Conservation (phyloP, 2,113 vertebrate species). For the Myxocyprinus asiaticus region DNA sequence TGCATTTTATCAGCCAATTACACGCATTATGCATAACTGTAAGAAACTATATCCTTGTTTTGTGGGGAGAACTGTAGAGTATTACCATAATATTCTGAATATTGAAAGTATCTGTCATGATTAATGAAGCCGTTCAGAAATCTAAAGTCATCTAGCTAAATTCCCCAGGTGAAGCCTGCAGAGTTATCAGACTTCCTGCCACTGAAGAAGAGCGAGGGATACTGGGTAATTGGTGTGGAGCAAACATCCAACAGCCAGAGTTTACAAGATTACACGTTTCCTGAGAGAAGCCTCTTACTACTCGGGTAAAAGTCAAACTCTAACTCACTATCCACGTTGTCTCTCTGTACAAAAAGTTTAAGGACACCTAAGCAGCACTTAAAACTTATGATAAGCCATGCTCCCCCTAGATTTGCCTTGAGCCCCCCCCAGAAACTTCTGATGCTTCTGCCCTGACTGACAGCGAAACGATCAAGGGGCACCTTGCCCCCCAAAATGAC, state of each 20-base stretch:
- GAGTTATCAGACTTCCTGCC: conserved; percentile 87
- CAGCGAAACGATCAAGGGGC: too few relatives aligned
- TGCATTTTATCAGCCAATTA: background rate
- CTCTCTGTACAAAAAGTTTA: too few relatives aligned
- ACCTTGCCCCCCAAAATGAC: too few relatives aligned
- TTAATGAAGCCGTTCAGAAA: background rate
- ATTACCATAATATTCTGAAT: background rate
- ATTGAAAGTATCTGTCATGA: background rate
- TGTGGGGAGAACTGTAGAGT: background rate
- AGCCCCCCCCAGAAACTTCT: too few relatives aligned
- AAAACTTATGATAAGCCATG: too few relatives aligned
- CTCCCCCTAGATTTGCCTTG: too few relatives aligned
- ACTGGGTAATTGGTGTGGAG: conserved; percentile 93
- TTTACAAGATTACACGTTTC: conserved; percentile 86
- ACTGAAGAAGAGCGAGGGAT: conserved; percentile 86
- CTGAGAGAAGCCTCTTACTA: conserved; percentile 87
- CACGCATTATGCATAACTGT: background rate
- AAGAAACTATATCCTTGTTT: background rate
- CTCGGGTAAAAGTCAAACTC: too few relatives aligned
- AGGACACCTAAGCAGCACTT: too few relatives aligned
- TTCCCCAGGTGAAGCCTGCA: conserved; percentile 82
- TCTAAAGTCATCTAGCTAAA: background rate
- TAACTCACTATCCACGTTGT: conserved; percentile 40
- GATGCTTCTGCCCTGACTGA: too few relatives aligned
- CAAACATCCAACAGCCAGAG: conserved; percentile 90